Base-by-base conservation (phyloP, 1,140 invertebrate genomes). In the Metopolophium dirhodum region DNA sequence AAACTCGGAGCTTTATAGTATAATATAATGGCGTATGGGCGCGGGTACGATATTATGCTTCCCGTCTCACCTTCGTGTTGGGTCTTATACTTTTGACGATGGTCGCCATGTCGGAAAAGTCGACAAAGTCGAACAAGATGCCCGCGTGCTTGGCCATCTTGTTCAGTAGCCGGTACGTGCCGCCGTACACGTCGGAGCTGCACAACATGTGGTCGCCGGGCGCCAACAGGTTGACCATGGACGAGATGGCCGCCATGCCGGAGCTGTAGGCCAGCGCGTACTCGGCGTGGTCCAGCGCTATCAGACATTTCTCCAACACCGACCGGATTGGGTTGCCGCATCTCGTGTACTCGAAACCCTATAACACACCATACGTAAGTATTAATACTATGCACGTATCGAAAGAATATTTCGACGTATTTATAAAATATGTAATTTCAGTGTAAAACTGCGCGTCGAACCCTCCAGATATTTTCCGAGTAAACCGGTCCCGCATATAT, bases 111-210 rank as follows among this genome's bases (percentile, higher is more conserved):
- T 98, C 96, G 20, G 97, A 97, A 90, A 97, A 96, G 95, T 99
- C 98, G 26, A 98, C 97, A 95, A 99, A 98, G 3, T 97, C 96
- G 30, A 96, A 96, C 94, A 97, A 95, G 23, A 99, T 96, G 26
- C 97, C 97, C 94, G 97, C 96, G 94, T 96, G 96, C 0, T 95
- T 94, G 9, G 96, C 96, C 45, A 97, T 97, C 94, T 96, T 96
- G 93, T 95, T 96, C 94, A 95, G 95, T 68, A 94, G 94, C 47
- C 88, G 96, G 94, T 97, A 97, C 9, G 98, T 99, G n/a, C 98
- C 99, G 93, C 99, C 99, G 95, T 99, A 99, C 8, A 99, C 96
- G 96, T 99, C 99, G 95, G 99, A 98, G 94, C 97, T 97, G 93
- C 97, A 97, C 51, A 99, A 95, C 14, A 99, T 96, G 95, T 99